Base-by-base conservation (phyloP, 2,113 vertebrate genomes). In the Psettodes erumei region DNA sequence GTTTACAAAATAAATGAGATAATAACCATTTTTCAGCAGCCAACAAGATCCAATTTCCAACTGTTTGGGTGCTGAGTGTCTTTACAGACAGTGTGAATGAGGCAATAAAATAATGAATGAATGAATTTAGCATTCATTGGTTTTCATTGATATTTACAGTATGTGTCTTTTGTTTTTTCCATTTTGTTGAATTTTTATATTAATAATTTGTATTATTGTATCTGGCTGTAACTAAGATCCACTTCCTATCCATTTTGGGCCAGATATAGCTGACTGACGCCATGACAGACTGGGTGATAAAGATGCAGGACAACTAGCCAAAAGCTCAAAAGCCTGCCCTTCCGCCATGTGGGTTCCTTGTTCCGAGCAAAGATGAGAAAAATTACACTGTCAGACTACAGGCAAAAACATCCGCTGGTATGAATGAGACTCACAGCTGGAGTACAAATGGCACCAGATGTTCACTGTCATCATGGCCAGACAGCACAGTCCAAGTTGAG, bases 391-490 rank as follows among this genome's bases (percentile, higher is more conserved):
- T 69, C 19, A 30, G 35, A 40, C 33, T 55, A n/a, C 5, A 32
- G 27, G 25, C 48, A 71, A 21, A 58, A 65, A 51, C 51, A 71
- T 48, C 48, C 21, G 27, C 37, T 27, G 11, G 42, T 45, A n/a
- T 53, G 51, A 80, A 51, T 62, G 45, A 67, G 77, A 35, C 35
- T 60, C 63, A 78, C 73, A 81, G 80, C 59, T 73, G 54, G 48
- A 62, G 33, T 30, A 55, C 6, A 18, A 86, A 84, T 79, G 38
- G 56, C 42, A 70, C 45, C 71, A 86, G 78, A 77, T 79, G 78
- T 71, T 81, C 40, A 16, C 42, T 25, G 28, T 69, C 50, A 35
- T n/a, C 40, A 48, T 72, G 38, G 45, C 55, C 32, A 76, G 62
- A 71, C 63, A 71, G 35, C 8, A 16, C 59, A 38, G 32, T 60